Conservation (phyloP, 2,113 vertebrate species). For the Alligator sinensis region DNA sequence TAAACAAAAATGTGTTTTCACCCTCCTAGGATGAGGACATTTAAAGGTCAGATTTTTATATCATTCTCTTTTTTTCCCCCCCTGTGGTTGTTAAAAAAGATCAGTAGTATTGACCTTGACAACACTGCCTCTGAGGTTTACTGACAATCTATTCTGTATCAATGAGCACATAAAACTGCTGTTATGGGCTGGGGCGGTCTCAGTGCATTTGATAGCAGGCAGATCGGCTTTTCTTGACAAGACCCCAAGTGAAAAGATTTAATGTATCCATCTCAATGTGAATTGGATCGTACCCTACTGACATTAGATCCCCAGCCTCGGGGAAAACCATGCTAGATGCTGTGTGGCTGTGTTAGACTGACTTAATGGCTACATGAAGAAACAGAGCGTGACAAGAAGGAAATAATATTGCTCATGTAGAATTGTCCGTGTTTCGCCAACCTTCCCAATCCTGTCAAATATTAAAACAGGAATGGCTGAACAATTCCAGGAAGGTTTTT, state of each 20-base stretch:
- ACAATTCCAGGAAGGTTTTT: not conserved
- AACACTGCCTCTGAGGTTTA: conserved; percentile 64
- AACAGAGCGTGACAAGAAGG: conserved; percentile 85
- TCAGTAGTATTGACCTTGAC: conserved; percentile 77
- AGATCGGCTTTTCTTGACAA: conserved; percentile 69
- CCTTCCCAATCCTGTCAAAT: not conserved
- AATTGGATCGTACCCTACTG: conserved; percentile 75
- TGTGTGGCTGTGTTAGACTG: conserved; percentile 78
- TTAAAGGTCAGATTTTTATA: conserved; percentile 77
- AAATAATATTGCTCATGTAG: not conserved
- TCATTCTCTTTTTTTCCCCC: conserved; percentile 44
- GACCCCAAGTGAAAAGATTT: conserved; percentile 72
- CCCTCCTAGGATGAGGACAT: conserved; percentile 61
- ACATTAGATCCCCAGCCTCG: conserved; percentile 81
- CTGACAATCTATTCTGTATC: conserved; percentile 71
- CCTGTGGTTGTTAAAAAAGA: conserved; percentile 63
- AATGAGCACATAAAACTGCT: conserved; percentile 57
- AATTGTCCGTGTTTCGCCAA: not conserved
- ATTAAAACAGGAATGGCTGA: not conserved
- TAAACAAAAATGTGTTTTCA: conserved; percentile 21
- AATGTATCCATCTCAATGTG: conserved; percentile 73
- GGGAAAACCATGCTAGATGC: conserved; percentile 73
- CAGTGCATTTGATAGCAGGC: conserved; percentile 34
- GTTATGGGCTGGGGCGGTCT: conserved; percentile 32
- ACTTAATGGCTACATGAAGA: conserved; percentile 73